Evolutionary conservation across 2,888 invertebrate genomes (phyloP).

Genomic region (Trissolcus brochymenae): DNA sequence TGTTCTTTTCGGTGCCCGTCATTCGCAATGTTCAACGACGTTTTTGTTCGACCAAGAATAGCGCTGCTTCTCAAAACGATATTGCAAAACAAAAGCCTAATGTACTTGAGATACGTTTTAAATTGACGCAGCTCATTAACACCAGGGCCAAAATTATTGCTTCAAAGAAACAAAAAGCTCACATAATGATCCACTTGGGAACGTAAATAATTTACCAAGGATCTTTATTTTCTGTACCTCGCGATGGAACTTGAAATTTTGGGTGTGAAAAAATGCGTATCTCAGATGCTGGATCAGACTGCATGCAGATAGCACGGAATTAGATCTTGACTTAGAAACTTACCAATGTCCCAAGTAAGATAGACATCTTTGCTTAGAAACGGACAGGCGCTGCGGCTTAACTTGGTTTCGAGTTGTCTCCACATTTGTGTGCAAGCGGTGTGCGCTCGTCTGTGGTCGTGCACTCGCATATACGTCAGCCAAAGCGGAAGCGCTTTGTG

Average conservation of each 20-base stretch:
- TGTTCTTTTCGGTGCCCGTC: slow-evolving; percentile 28
- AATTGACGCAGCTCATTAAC: slow-evolving; percentile 67
- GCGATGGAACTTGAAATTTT: background rate
- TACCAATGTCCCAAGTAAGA: slow-evolving; percentile 60
- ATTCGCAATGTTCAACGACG: slow-evolving; percentile 21
- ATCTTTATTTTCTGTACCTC: no score
- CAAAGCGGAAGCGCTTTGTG: slow-evolving; percentile 63
- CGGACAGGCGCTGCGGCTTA: slow-evolving; percentile 48
- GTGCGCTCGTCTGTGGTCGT: slow-evolving; percentile 25
- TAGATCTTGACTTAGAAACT: slow-evolving; percentile 41
- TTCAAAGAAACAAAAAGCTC: background rate
- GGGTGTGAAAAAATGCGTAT: background rate
- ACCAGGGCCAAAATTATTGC: slow-evolving; percentile 1
- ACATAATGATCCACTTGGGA: no score
- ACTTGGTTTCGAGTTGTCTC: slow-evolving; percentile 52
- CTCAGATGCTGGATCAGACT: no score
- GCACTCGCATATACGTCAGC: slow-evolving; percentile 46
- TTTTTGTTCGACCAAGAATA: slow-evolving; percentile 30
- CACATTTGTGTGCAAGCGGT: slow-evolving; percentile 1
- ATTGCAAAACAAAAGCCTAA: slow-evolving; percentile 25
- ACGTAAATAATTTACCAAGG: no score
- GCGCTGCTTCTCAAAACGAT: slow-evolving; percentile 27
- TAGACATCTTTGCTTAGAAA: slow-evolving; percentile 66
- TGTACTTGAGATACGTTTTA: slow-evolving; percentile 45
- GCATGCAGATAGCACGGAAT: slow-evolving; percentile 19